phyloP scores from a whole-genome alignment of 1,140 invertebrate genomes.

The Penaeus chinensis region DNA sequence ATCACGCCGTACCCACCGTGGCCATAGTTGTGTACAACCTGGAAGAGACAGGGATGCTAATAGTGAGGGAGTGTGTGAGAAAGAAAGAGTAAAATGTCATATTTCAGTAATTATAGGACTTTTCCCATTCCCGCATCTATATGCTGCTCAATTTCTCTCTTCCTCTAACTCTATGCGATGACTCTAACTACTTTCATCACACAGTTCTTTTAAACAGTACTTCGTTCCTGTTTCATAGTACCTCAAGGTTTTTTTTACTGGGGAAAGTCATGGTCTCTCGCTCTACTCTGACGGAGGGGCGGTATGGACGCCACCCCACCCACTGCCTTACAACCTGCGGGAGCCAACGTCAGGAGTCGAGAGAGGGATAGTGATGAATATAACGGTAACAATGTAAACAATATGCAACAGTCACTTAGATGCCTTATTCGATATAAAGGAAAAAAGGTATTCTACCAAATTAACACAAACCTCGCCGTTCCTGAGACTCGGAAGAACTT shows the following conservation, averaged over 20 bases:
- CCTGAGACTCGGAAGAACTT: conserved; percentile 79
- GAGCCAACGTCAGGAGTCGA: conserved; percentile 17
- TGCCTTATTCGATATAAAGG: too few relatives aligned
- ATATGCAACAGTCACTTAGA: too few relatives aligned
- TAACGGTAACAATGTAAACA: too few relatives aligned
- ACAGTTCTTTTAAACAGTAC: too few relatives aligned
- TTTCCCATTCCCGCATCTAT: too few relatives aligned
- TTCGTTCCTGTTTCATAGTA: neutral
- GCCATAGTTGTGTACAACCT: conserved; percentile 91
- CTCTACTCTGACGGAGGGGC: conserved; percentile 82
- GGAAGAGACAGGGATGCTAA: neutral
- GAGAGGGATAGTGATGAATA: too few relatives aligned
- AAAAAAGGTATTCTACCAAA: neutral
- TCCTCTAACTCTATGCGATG: too few relatives aligned
- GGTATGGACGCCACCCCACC: conserved; percentile 83
- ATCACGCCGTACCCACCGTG: conserved; percentile 92
- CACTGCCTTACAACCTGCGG: conserved; percentile 73
- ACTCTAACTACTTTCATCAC: too few relatives aligned
- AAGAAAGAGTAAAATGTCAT: too few relatives aligned
- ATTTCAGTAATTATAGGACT: too few relatives aligned
- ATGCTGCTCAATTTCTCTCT: too few relatives aligned
- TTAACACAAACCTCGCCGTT: conserved; percentile 70
- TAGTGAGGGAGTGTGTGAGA: neutral
- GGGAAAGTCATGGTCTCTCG: conserved; percentile 70
- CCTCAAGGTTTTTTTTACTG: conserved; percentile 34